Base-by-base conservation (phyloP, 1,140 invertebrate species). In the Drosophila nasuta region DNA sequence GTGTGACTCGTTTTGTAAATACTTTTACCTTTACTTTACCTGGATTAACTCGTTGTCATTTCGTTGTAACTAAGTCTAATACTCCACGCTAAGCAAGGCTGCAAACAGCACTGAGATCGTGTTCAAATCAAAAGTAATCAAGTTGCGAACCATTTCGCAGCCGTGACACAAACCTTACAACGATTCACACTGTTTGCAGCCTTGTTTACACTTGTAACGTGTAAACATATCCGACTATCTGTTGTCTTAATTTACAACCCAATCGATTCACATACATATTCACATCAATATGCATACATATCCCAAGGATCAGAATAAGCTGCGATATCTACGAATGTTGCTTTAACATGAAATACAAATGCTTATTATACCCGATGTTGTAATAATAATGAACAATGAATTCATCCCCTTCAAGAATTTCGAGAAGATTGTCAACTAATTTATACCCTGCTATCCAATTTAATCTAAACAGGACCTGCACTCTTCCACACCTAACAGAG, bases 391-490 rank as follows among this genome's bases (percentile, higher is more conserved):
- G 7, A 41, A 15, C 8, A 41, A 58, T 25, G 6, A 38, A 8
- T 35, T 65, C 20, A 20, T 20, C 20, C 35, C 25, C 38, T 5
- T 2, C 35, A 38, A 38, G 35, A 38, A 65, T 11, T 11, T 28
- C 10, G 30, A 43, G n/a, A 71, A 65, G 33, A 71, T 45, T 70
- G 25, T 38, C 73, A 20, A 72, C 45, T 76, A 77, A 76, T 80
- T 69, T 65, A 62, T 73, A 54, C 58, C 73, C 48, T 63, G 48
- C 59, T 85, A 85, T 90, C 75, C 72, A 38, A 77, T 87, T 82
- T 85, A 82, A 87, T 91, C 75, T 75, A 75, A 88, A 91, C 91
- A 91, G 91, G 91, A 88, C 69, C 78, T 87, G 75, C 81, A 80
- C 74, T 88, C 75, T 81, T 75, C 77, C 87, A 82, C 65, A 64